phyloP scores from a whole-genome alignment of 37 sponge, comb jelly and placozoan species.

The Ianthella basta region DNA sequence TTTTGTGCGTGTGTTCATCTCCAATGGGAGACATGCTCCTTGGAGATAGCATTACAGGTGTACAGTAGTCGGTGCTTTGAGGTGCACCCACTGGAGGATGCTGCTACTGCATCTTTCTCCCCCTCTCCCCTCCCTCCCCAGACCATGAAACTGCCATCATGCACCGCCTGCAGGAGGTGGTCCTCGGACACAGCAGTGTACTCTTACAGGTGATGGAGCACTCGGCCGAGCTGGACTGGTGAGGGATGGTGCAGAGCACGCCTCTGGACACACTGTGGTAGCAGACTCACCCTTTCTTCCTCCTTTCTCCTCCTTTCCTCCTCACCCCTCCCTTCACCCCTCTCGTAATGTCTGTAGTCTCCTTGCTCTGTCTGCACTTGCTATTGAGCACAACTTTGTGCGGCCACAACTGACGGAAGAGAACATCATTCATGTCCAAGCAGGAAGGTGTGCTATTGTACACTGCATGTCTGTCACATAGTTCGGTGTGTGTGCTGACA shows the following conservation, averaged over 20 bases:
- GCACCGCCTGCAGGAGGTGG: constrained; percentile 90
- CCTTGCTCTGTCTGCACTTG: constrained; percentile 80
- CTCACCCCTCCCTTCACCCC: too few species aligned
- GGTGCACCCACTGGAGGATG: too few species aligned
- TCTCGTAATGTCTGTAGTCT: too few species aligned
- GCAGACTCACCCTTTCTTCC: too few species aligned
- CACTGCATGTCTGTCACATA: background rate
- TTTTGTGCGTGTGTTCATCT: too few species aligned
- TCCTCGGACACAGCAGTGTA: constrained; percentile 69
- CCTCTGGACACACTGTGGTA: too few species aligned
- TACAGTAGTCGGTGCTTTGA: too few species aligned
- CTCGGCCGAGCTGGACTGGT: constrained; percentile 96
- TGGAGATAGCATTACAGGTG: too few species aligned
- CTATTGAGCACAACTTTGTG: constrained; percentile 83
- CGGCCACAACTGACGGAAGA: constrained; percentile 79
- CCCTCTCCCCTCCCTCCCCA: background rate
- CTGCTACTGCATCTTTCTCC: too few species aligned
- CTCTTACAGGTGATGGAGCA: constrained; percentile 80
- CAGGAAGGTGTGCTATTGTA: constrained; percentile 68
- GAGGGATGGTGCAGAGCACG: background rate
- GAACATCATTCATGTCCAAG: constrained; percentile 75
- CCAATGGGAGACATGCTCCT: too few species aligned
- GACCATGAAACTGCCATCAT: constrained; percentile 93
- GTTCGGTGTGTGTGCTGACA: too few species aligned
- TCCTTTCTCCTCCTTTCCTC: too few species aligned